Evolutionary conservation across 2,888 invertebrate species (phyloP), one percentile per base, ranked within the genome.

Genomic region (Mallateleia sp.): DNA sequence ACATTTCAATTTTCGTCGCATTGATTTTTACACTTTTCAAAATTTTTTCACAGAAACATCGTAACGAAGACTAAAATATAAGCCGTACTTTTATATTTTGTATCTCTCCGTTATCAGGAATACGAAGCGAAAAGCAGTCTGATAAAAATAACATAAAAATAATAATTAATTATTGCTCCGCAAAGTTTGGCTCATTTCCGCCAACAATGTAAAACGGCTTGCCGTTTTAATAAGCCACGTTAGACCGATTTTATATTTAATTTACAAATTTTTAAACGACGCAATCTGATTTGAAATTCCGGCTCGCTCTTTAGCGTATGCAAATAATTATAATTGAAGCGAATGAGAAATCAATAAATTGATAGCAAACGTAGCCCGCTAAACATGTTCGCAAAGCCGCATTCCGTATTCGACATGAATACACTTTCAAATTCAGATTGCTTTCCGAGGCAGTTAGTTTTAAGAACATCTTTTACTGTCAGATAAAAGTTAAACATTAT

Each of bases 341-440:
- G 78, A 85, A 85, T 78, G 84, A 83, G 72, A 72, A 87, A 88
- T 85, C 81, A 52, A 87, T 87, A 83, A 89, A 88, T 81, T 78
- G 79, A 79, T 85, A 67, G 79, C 54, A 74, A 69, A 62, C 34
- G 38, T 67, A 74, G 66, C 20, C 60, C 25, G 47, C 71, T 71
- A 72, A 84, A 58, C 66, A 77, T 42, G 50, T 74, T 60, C 22
- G 50, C 78, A 64, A 58, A 81, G 69, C 79, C 82, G 84, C 82
- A 87, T 90, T 91, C 87, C 81, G 86, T 89, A 92, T 92, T 92
- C 91, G 89, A 89, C 89, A 89, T 88, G 91, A 91, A 93, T 93
- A 90, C 91, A 93, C 93, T 92, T 93, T 92, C 89, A 90, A 92
- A 93, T 92, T 93, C 89, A 93, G 90, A 93, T 92, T 91, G 91